Percentiles rank a stretch among this genome's conserved stretches.
phyloP scores from a whole-genome alignment of 2,797 vertebrate genomes.

The Crypturellus tataupa region DNA sequence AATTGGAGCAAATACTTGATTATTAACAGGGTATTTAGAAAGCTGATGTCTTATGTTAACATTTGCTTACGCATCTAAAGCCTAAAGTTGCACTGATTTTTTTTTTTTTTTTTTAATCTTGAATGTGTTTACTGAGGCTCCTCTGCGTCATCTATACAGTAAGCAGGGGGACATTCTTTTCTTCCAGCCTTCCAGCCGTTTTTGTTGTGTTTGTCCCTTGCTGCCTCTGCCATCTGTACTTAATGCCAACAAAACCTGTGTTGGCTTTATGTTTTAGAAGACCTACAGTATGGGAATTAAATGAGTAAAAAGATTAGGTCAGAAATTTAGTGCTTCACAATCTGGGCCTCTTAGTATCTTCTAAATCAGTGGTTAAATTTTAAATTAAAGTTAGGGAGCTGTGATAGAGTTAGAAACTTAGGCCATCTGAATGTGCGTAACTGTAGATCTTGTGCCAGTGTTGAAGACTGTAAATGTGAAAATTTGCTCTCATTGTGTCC shows the following conservation, averaged over 20 bases:
- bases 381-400: neutral
- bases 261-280: neutral
- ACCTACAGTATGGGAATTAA: neutral
- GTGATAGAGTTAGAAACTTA: neutral
- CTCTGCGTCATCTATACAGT: neutral
- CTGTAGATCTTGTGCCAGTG: neutral
- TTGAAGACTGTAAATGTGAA: neutral
- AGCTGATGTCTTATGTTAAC: neutral
- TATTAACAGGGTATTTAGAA: neutral
- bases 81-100: neutral
- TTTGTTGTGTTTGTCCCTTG: neutral
- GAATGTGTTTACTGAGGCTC: neutral
- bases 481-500: neutral
- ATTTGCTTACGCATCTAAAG: neutral
- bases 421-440: neutral
- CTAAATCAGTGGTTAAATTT: neutral
- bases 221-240: neutral
- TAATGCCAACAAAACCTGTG: neutral
- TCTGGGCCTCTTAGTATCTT: neutral
- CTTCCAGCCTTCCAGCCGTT: neutral
- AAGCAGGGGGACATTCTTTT: neutral
- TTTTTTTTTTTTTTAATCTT: neutral
- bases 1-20: conserved; percentile 40
- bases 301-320: neutral
- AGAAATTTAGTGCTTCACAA: neutral